Conservation (phyloP, 2,113 vertebrate species). For the Catharus minimus region DNA sequence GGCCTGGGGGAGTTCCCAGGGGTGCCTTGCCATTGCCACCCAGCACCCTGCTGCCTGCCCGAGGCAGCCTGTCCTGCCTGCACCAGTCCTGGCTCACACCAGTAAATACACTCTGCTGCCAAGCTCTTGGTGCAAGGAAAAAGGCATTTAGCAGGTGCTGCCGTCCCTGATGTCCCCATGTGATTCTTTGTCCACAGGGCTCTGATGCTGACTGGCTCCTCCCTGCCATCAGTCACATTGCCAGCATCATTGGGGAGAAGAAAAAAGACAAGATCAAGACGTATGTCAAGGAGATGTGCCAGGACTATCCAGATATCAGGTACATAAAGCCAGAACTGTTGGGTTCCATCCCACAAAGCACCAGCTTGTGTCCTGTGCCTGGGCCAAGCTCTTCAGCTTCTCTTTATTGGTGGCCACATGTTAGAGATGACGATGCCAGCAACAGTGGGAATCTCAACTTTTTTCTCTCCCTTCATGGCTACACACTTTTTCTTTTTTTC, state of each 20-base stretch:
- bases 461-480: not conserved
- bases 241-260: slow-evolving; percentile 66
- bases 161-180: rapidly evolving
- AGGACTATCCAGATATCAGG: slow-evolving; percentile 74
- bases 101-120: not conserved
- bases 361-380: rapidly evolving
- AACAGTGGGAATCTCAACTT: not conserved
- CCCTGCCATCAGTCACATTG: slow-evolving; percentile 53
- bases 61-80: not conserved
- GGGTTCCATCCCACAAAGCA: not conserved
- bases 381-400: not conserved
- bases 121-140: rapidly evolving
- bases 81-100: not conserved
- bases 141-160: not conserved
- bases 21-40: not conserved
- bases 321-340: not conserved
- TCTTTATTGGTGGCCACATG: rapidly evolving
- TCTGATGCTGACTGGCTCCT: slow-evolving; percentile 65
- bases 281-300: slow-evolving; percentile 45
- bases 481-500: not conserved
- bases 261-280: slow-evolving; percentile 56
- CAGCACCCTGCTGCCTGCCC: not conserved
- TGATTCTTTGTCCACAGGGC: slow-evolving; percentile 26
- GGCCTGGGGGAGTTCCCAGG: rapidly evolving
- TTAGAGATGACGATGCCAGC: not conserved